Evolutionary conservation across 1,140 invertebrate genomes (phyloP).

Genomic region (Apocrypta bakeri): DNA sequence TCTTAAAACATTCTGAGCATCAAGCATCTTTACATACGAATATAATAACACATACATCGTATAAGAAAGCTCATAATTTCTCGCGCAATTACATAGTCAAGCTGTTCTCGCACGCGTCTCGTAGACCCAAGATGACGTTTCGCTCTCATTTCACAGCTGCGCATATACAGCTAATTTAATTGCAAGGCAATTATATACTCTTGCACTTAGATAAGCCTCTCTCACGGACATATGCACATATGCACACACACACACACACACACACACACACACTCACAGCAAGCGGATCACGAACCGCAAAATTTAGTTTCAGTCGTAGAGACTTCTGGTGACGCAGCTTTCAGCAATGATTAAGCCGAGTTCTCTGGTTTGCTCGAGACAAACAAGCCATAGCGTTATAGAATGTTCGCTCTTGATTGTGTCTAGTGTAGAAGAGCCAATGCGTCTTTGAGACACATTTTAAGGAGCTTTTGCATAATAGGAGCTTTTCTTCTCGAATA

Average conservation of each 20-base stretch:
- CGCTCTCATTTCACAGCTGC: background rate
- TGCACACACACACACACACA: too few relatives aligned
- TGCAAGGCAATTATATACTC: background rate
- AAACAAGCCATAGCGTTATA: background rate
- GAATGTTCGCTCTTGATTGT: background rate
- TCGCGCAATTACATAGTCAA: background rate
- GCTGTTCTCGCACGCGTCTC: too few relatives aligned
- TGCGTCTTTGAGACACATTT: background rate
- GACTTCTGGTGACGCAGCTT: background rate
- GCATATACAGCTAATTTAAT: background rate
- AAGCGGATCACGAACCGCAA: background rate
- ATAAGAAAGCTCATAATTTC: background rate
- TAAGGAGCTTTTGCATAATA: background rate
- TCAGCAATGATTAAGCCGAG: background rate
- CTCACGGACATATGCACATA: too few relatives aligned
- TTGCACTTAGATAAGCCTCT: background rate
- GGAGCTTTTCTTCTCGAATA: background rate
- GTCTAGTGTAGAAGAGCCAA: background rate
- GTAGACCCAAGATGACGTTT: background rate
- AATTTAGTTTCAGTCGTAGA: constrained; percentile 3
- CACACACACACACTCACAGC: too few relatives aligned
- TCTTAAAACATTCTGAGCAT: too few relatives aligned
- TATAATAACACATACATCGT: background rate
- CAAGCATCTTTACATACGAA: too few relatives aligned
- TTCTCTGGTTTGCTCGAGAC: background rate